Evolutionary conservation across 2,888 invertebrate species (phyloP).

Genomic region (Heliothis peltigera): DNA sequence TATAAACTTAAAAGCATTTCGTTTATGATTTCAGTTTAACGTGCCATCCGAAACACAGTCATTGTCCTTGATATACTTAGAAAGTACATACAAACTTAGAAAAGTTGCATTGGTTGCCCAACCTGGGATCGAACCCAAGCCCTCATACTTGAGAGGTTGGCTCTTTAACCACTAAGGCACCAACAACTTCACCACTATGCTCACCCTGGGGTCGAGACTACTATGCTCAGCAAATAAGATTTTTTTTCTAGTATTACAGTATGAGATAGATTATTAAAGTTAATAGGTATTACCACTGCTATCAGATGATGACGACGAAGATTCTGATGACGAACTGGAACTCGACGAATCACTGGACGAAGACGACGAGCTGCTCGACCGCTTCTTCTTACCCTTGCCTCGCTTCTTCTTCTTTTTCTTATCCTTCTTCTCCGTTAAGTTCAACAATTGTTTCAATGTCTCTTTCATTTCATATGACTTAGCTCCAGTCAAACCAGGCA

Average conservation of each 20-base stretch:
- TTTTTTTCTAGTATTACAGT: neutral
- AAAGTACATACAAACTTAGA: too few relatives aligned
- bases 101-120: too few relatives aligned
- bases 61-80: too few relatives aligned
- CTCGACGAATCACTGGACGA: conserved; percentile 92
- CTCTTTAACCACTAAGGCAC: too few relatives aligned
- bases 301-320: conserved; percentile 90
- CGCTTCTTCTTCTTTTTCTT: conserved; percentile 92
- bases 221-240: neutral
- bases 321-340: conserved; percentile 90
- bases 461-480: conserved; percentile 91
- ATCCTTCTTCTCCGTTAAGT: conserved; percentile 91
- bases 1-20: too few relatives aligned
- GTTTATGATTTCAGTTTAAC: too few relatives aligned
- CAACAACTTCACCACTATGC: too few relatives aligned
- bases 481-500: conserved; percentile 90
- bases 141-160: too few relatives aligned
- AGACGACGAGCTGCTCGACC: conserved; percentile 91
- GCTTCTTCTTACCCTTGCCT: conserved; percentile 91
- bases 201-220: neutral
- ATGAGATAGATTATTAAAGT: conserved; percentile 9
- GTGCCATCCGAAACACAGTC: too few relatives aligned
- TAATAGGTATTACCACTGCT: conserved; percentile 79
- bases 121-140: too few relatives aligned
- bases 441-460: conserved; percentile 91